A percentile compares a stretch with the other conserved stretches of the same genome.
Evolutionary conservation across 2,113 vertebrate species (phyloP).

Genomic region (Lutjanus erythropterus): DNA sequence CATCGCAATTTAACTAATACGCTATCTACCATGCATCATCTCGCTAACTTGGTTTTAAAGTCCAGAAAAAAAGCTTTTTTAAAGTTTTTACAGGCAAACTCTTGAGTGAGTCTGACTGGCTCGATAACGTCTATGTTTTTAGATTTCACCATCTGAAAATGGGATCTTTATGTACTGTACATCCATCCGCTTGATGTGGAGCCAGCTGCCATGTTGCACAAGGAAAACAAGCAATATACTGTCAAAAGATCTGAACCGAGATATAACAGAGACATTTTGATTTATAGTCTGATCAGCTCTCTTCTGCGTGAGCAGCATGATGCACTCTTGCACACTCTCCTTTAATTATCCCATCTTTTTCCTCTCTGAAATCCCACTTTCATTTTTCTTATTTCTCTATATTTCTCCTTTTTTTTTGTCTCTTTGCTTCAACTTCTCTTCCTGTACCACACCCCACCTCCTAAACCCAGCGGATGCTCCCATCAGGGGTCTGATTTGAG

Average conservation of each 20-base stretch:
- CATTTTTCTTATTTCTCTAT: conserved; percentile 14
- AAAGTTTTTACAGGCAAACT: conserved; percentile 29
- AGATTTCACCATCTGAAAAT: conserved; percentile 56
- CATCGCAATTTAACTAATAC: conserved; percentile 25
- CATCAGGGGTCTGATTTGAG: conserved; percentile 44
- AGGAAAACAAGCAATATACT: conserved; percentile 76
- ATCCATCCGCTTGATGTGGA: conserved; percentile 60
- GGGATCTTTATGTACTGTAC: conserved; percentile 62
- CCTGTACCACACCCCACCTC: conserved; percentile 25
- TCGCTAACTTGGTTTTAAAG: conserved; percentile 23
- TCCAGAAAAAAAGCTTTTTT: conserved; percentile 21
- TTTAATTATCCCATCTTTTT: conserved; percentile 64
- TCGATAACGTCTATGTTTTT: conserved; percentile 43
- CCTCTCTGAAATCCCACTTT: conserved; percentile 13
- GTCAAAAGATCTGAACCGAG: conserved; percentile 80
- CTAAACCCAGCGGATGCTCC: conserved; percentile 25
- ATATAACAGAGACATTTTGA: conserved; percentile 78
- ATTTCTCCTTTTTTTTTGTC: not conserved
- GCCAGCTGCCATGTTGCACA: conserved; percentile 69
- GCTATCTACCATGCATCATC: not conserved
- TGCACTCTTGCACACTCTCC: conserved; percentile 35
- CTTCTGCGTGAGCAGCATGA: conserved; percentile 56
- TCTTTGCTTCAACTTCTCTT: conserved; percentile 28
- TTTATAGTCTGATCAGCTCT: conserved; percentile 80
- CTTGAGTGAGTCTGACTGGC: conserved; percentile 32